Base-by-base conservation (phyloP, 2,888 invertebrate species). In the Malthinus flaveolus region DNA sequence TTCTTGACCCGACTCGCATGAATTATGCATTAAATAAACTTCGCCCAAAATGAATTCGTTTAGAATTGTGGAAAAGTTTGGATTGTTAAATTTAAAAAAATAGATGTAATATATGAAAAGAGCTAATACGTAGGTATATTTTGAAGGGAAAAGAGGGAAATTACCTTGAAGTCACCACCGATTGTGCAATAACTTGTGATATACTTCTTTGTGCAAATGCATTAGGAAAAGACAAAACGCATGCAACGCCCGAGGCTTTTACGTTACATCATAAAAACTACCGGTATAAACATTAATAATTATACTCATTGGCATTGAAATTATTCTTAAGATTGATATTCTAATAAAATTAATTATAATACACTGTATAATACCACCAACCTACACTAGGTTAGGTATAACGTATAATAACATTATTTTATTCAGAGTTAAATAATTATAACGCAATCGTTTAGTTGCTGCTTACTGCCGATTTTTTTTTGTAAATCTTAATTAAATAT, bases 241-340 rank as follows among this genome's bases (percentile, higher is more conserved):
- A 59, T 54, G 50, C 55, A 39, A 52, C 51, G 56, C 55, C 50
- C 48, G 42, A 55, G 49, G 49, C 50, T 63, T 63, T 63, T 61
- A 61, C 55, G 61, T 64, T 61, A 64, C 60, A 59, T 60, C 54
- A 64, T 57, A 62, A 64, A 63, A 64, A 61, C 49, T 51, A 51
- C 55, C 58, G 51, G 50, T 54, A 55, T 63, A 42, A 42, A 42
- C 39, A 42, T 23, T 35, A 55, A 62, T 59, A 63, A 63, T 55
- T 57, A 54, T 57, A 62, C 35, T 49, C 48, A 51, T 51, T 63
- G 59, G 52, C 55, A 61, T 55, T 58, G 58, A 63, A 61, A 56
- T 63, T 53, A 57, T 33, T 48, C 32, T 35, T 36, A 39, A 13
- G 36, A 35, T 32, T 35, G 49, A 36, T 49, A 37, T 49, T 37